Conservation (phyloP, 2,888 invertebrate genomes). For the Allygus modestus region DNA sequence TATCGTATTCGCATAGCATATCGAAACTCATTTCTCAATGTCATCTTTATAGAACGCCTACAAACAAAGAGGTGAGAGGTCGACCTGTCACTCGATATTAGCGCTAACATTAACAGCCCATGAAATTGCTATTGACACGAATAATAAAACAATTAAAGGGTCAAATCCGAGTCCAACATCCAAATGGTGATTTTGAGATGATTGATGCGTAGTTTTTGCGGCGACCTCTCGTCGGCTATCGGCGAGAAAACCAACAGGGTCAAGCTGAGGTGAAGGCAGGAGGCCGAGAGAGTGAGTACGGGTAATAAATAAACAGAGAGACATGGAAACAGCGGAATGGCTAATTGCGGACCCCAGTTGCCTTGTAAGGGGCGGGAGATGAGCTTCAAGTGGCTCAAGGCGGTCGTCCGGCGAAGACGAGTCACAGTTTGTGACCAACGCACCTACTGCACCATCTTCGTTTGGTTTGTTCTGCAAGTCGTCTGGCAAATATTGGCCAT, state of each 20-base stretch:
- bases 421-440: too few species aligned
- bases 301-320: background rate
- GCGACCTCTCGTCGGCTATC: background rate
- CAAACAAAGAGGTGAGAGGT: background rate
- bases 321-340: background rate
- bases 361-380: conserved; percentile 14
- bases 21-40: background rate
- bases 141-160: background rate
- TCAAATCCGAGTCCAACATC: background rate
- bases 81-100: background rate
- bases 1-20: too few species aligned
- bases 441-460: too few species aligned
- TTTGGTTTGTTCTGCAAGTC: too few species aligned
- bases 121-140: background rate
- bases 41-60: background rate
- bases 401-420: too few species aligned
- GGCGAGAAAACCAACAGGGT: background rate
- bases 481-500: too few species aligned
- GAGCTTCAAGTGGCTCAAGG: conserved; percentile 1
- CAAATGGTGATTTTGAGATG: background rate
- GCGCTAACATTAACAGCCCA: background rate
- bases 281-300: too few species aligned
- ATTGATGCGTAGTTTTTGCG: conserved; percentile 3
- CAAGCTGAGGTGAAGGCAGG: too few species aligned
- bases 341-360: background rate